phyloP scores from a whole-genome alignment of 2,113 vertebrate genomes.

The Anas platyrhynchos region DNA sequence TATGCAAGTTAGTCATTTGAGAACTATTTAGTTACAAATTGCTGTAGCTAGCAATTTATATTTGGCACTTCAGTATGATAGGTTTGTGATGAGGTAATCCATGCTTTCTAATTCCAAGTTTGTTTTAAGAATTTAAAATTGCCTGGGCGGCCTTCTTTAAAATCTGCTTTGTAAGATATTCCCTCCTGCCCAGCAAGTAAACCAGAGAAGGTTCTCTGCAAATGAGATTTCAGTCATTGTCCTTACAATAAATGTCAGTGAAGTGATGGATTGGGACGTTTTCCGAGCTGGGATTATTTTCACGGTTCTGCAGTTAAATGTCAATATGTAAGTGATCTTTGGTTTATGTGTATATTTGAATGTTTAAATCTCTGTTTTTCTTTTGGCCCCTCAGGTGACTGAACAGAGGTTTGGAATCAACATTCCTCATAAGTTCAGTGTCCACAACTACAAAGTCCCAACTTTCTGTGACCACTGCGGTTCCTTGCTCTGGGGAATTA shows the following conservation, averaged over 20 bases:
- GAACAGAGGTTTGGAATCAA: constrained; percentile 97
- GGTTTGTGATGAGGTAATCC: background rate
- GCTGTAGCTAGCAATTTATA: background rate
- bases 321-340: background rate
- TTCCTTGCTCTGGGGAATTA: constrained; percentile 94
- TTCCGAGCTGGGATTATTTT: background rate
- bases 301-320: background rate
- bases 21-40: background rate
- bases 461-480: constrained; percentile 98
- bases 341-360: background rate
- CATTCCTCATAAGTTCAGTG: constrained; percentile 92
- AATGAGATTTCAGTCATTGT: background rate
- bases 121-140: background rate
- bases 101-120: background rate
- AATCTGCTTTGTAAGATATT: background rate
- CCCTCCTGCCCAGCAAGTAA: background rate
- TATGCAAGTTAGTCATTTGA: background rate
- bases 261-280: background rate
- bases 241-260: background rate
- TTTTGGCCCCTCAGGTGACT: constrained; percentile 74
- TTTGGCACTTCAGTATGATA: background rate
- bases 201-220: background rate
- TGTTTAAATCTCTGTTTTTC: background rate
- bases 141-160: background rate
- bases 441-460: constrained; percentile 95